Conservation (phyloP, 1,140 invertebrate species). For the Lucilia sericata region DNA sequence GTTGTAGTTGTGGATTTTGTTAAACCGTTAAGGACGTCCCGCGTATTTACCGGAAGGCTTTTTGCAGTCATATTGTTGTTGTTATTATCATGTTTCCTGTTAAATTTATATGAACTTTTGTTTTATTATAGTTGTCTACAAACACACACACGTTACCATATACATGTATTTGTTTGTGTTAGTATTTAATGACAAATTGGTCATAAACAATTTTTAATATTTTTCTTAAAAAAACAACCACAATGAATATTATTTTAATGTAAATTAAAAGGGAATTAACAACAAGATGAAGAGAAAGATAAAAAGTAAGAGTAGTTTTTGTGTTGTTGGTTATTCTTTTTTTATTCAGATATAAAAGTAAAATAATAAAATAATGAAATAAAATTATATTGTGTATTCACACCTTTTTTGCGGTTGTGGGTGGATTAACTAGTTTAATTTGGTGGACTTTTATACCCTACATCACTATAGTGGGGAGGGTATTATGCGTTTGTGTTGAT, state of each 20-base stretch:
- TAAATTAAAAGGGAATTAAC: background rate
- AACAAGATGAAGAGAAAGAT: background rate
- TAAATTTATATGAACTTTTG: background rate
- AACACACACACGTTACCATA: background rate
- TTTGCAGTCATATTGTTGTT: background rate
- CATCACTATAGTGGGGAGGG: too few species aligned
- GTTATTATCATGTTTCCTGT: constrained; percentile 19
- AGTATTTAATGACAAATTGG: background rate
- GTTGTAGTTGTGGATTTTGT: background rate
- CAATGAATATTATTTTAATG: background rate
- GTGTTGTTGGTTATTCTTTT: background rate
- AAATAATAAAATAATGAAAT: background rate
- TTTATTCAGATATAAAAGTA: background rate
- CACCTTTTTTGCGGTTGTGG: background rate
- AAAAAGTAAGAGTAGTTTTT: background rate
- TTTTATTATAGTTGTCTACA: background rate
- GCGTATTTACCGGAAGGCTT: constrained; percentile 29
- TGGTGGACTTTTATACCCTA: too few species aligned
- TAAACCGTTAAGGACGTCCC: constrained; percentile 23
- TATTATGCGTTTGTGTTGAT: too few species aligned
- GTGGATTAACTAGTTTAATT: background rate
- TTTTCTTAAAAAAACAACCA: background rate
- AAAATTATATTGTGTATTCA: constrained; percentile 7
- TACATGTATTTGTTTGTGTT: background rate
- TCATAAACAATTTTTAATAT: background rate